Conservation (phyloP, 1,140 invertebrate species). For the Pogonomyrmex barbatus region DNA sequence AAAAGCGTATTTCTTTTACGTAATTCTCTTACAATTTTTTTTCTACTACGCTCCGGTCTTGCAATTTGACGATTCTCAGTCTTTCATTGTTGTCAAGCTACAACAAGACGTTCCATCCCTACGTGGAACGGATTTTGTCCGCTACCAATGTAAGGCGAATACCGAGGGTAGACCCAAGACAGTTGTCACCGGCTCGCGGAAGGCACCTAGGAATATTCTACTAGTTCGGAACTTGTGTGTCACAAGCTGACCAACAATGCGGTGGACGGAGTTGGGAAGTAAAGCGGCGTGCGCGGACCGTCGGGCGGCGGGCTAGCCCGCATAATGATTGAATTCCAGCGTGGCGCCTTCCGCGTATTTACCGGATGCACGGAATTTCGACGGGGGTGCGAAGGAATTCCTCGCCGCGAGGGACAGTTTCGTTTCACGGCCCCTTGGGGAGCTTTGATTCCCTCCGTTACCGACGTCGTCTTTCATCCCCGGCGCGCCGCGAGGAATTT, state of each 20-base stretch:
- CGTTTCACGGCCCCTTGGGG: constrained; percentile 53
- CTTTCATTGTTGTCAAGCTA: not conserved
- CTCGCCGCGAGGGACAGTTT: constrained; percentile 71
- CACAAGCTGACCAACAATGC: constrained; percentile 78
- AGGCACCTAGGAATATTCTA: constrained; percentile 70
- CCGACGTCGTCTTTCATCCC: constrained; percentile 54
- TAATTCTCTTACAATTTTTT: not conserved
- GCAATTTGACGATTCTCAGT: not conserved
- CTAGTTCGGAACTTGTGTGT: constrained; percentile 72
- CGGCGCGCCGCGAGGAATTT: constrained; percentile 46
- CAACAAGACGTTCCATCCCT: not conserved
- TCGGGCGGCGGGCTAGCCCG: constrained; percentile 57
- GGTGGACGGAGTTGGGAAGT: constrained; percentile 59
- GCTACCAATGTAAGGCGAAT: constrained; percentile 30
- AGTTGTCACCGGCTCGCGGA: constrained; percentile 47
- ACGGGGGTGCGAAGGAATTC: constrained; percentile 71
- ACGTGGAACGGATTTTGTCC: constrained; percentile 6
- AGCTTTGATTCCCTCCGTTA: constrained; percentile 56
- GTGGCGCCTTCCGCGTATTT: constrained; percentile 77
- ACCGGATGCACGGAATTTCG: constrained; percentile 75
- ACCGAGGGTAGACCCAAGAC: constrained; percentile 48
- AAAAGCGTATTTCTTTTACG: not conserved
- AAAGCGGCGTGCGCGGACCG: constrained; percentile 68
- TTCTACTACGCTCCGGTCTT: not conserved
- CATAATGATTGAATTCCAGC: constrained; percentile 79